Conservation (phyloP, 2,888 invertebrate species). For the Lottia gigantea region DNA sequence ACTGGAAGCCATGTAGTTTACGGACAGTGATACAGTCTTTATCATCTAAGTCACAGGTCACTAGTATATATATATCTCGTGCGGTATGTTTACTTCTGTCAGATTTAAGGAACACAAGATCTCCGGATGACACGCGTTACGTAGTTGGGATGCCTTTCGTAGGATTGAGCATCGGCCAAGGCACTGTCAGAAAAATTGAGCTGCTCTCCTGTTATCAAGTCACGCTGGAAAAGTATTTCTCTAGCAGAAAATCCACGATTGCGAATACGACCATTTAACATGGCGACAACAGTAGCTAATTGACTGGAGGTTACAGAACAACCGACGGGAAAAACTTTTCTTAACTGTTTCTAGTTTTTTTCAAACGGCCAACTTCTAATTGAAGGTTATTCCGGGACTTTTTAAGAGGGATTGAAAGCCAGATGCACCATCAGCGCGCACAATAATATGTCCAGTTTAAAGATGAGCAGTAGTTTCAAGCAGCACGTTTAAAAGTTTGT, state of each 20-base stretch:
- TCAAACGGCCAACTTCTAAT: too few species aligned
- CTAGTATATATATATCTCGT: not conserved
- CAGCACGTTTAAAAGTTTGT: too few species aligned
- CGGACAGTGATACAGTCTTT: not conserved
- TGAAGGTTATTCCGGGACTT: too few species aligned
- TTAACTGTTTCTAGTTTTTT: too few species aligned
- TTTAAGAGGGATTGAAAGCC: too few species aligned
- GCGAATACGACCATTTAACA: not conserved
- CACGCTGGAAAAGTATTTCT: constrained; percentile 4
- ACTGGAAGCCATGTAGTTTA: not conserved
- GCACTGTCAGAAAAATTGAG: not conserved
- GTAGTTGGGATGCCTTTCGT: not conserved
- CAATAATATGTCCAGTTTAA: too few species aligned
- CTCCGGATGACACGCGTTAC: not conserved
- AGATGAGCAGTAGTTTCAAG: too few species aligned
- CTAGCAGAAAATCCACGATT: not conserved
- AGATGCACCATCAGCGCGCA: too few species aligned
- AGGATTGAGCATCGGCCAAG: not conserved
- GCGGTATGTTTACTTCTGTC: constrained; percentile 2
- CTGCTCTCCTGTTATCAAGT: not conserved
- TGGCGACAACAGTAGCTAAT: not conserved
- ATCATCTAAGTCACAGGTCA: not conserved
- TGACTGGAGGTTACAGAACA: too few species aligned
- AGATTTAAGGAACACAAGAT: not conserved
- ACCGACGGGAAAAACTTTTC: too few species aligned